phyloP scores from a whole-genome alignment of 2,113 vertebrate genomes.

The Heliornis fulica region DNA sequence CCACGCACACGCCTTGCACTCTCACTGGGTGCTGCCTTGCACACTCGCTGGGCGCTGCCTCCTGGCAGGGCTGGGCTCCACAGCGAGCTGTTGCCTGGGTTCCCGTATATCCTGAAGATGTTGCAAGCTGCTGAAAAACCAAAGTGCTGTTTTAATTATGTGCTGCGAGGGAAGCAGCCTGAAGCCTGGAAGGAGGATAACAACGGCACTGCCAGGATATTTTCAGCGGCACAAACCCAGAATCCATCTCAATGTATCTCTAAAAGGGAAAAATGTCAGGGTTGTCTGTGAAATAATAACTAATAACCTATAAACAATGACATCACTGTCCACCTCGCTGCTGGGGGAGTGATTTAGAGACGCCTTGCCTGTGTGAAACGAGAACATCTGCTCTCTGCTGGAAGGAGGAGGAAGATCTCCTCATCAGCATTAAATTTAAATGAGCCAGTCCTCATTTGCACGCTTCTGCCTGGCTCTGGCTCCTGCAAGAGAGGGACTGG shows the following conservation, averaged over 20 bases:
- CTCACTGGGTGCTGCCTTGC: background rate
- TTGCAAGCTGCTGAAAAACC: conserved; percentile 11
- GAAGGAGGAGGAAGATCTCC: conserved; percentile 68
- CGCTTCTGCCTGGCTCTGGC: background rate
- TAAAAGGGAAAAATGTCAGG: conserved; percentile 52
- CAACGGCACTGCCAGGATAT: background rate
- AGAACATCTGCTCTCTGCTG: conserved; percentile 68
- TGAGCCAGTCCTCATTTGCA: conserved; percentile 63
- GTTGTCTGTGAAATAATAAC: conserved; percentile 23
- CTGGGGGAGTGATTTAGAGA: conserved; percentile 59
- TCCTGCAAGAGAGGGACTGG: conserved; percentile 32
- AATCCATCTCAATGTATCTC: background rate
- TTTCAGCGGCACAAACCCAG: background rate
- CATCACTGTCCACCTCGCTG: background rate
- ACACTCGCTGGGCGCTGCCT: background rate
- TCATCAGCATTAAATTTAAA: conserved; percentile 77
- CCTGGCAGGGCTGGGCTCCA: background rate
- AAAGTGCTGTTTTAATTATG: conserved; percentile 19
- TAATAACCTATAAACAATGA: conserved; percentile 52
- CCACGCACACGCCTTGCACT: fast-evolving
- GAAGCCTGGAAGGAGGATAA: background rate
- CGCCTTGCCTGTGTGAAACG: background rate
- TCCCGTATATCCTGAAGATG: background rate
- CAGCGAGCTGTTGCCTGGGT: background rate
- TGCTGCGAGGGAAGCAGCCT: background rate